phyloP scores from a whole-genome alignment of 2,888 invertebrate species.

The Rhaphigaster nebulosa region DNA sequence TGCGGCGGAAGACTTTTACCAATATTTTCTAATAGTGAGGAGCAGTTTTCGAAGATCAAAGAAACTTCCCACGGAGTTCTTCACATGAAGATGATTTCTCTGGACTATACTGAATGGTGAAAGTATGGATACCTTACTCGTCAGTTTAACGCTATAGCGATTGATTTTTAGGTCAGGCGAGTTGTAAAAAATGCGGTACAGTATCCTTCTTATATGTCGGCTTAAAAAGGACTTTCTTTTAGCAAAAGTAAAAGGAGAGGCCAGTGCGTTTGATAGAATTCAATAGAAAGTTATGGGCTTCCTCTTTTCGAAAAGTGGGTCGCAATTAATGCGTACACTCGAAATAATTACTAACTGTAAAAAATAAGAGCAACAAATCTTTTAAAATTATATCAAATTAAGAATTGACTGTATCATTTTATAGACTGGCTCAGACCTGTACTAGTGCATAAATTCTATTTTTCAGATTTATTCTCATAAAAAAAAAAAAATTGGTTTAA shows the following conservation, averaged over 20 bases:
- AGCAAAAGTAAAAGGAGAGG: slow-evolving; percentile 16
- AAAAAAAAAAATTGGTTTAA: no score
- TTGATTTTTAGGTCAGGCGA: slow-evolving; percentile 38
- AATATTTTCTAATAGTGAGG: slow-evolving; percentile 4
- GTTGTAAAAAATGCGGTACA: slow-evolving; percentile 35
- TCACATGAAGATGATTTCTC: slow-evolving; percentile 35
- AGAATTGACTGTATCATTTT: no score
- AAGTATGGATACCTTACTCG: slow-evolving; percentile 38
- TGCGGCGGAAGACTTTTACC: neutral
- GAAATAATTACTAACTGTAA: neutral
- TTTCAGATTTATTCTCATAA: no score
- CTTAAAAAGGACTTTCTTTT: slow-evolving; percentile 38
- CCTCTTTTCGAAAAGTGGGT: neutral
- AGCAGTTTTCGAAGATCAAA: slow-evolving; percentile 27
- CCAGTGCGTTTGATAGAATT: neutral
- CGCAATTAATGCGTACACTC: neutral
- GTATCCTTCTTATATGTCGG: slow-evolving; percentile 21
- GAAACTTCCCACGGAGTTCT: slow-evolving; percentile 40
- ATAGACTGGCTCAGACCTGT: no score
- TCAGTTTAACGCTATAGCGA: slow-evolving; percentile 28
- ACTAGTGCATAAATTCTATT: no score
- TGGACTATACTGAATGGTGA: slow-evolving; percentile 5
- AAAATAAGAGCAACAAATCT: neutral
- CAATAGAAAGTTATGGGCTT: neutral
- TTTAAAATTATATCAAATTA: no score